Base-by-base conservation (phyloP, 2,888 invertebrate genomes). In the Scaptomyza cyrtandrae region DNA sequence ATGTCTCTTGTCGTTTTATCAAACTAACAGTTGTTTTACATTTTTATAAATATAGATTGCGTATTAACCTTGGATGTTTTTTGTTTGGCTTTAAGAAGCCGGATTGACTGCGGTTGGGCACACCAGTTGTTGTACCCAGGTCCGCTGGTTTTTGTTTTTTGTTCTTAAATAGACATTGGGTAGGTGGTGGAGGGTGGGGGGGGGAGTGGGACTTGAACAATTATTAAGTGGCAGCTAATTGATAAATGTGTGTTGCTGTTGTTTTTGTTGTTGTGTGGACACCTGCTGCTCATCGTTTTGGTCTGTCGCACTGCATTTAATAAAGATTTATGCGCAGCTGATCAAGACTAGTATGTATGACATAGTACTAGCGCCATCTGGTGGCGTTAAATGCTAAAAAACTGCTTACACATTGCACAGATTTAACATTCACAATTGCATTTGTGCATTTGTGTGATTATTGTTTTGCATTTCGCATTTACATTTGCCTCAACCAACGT, bases 281-380 rank as follows among this genome's bases (percentile, higher is more conserved):
- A 75, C 74, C 74, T 75, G 74, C 74, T 71, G 74, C 57, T 63
- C 67, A 67, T 67, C 66, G 74, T 68, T 62, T 55, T 61, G 75
- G 75, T 68, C 71, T 57, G 76, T 58, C 65, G 74, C 65, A 44
- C 61, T 50, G 24, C 44, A 67, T 77, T 67, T 50, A 57, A 67
- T 63, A 67, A 68, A 75, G 62, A 77, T 75, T 75, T 75, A 75
- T 75, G 63, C 65, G 44, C 63, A 63, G 63, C 64, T 63, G 63
- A 63, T 50, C 64, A n/a, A 63, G 65, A 63, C 52, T 56, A 19
- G 19, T 19, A 41, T 13, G 31, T 2, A 31, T 31, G 16, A 41
- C 16, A 16, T 3, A 6, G 1, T 3, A 49, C 9, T 11, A 69
- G 64, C 74, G 78, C 75, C 71, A 78, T 66, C 76, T 76, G 76